phyloP scores from a whole-genome alignment of 1,140 invertebrate species.

The Ceratina australensis region DNA sequence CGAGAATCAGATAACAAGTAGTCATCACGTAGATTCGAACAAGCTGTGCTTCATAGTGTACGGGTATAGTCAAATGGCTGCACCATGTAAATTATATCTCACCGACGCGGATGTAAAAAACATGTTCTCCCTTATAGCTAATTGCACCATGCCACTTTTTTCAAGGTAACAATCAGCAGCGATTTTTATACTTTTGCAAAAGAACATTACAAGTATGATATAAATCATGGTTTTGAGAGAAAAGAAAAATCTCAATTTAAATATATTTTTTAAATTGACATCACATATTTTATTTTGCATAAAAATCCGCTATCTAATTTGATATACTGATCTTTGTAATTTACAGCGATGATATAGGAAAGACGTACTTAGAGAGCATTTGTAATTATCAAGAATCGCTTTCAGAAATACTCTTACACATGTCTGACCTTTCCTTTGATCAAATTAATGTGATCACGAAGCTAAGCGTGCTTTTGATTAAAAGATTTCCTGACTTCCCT shows the following conservation, averaged over 20 bases:
- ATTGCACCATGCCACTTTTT: constrained; percentile 62
- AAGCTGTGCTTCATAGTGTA: constrained; percentile 62
- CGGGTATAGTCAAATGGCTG: constrained; percentile 72
- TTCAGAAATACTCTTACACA: constrained; percentile 71
- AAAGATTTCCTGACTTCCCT: constrained; percentile 77
- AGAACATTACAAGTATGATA: no score
- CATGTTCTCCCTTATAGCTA: constrained; percentile 67
- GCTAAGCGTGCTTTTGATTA: constrained; percentile 73
- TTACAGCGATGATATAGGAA: constrained; percentile 57
- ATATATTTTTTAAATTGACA: no score
- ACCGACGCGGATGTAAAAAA: constrained; percentile 49
- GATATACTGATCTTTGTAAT: background rate
- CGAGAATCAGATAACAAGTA: constrained; percentile 39
- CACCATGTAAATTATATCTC: constrained; percentile 61
- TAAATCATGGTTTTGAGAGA: no score
- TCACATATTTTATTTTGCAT: no score
- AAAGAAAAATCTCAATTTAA: no score
- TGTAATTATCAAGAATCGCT: constrained; percentile 71
- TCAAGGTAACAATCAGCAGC: constrained; percentile 51
- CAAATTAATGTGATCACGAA: constrained; percentile 74
- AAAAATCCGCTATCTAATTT: no score
- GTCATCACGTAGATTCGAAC: constrained; percentile 16
- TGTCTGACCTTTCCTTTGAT: constrained; percentile 69
- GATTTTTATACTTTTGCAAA: constrained; percentile 37
- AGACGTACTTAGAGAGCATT: constrained; percentile 62